phyloP scores from a whole-genome alignment of 1,140 invertebrate species.

The Bombus sylvicola region DNA sequence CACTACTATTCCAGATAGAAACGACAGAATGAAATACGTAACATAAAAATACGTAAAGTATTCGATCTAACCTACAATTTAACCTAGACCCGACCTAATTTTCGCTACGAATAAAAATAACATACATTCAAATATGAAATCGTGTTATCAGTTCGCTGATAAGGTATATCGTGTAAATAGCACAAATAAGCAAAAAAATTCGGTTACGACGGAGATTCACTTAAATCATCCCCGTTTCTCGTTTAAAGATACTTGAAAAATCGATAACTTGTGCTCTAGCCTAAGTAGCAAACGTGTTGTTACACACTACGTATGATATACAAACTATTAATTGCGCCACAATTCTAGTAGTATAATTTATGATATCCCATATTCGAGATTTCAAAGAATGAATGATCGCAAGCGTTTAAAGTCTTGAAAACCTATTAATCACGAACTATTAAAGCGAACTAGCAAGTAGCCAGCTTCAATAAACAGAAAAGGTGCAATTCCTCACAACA shows the following conservation, averaged over 20 bases:
- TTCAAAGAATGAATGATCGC: no score
- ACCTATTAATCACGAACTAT: no score
- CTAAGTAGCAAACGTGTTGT: background rate
- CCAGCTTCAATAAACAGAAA: no score
- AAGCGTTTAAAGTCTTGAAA: no score
- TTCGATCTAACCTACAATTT: background rate
- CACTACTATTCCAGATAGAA: background rate
- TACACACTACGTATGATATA: no score
- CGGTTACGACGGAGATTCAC: background rate
- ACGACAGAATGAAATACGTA: background rate
- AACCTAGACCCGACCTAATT: conserved; percentile 20
- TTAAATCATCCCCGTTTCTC: background rate
- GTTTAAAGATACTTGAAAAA: no score
- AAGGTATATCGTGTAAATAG: background rate
- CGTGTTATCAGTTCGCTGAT: background rate
- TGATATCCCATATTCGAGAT: no score
- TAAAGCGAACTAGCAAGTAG: no score
- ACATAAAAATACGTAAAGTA: background rate
- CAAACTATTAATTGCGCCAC: no score
- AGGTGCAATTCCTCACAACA: no score
- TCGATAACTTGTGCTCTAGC: background rate
- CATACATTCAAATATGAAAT: background rate
- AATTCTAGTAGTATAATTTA: no score
- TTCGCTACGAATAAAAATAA: no score
- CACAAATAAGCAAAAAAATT: background rate